Conservation (phyloP, 2,888 invertebrate genomes). For the Calliphora vomitoria region DNA sequence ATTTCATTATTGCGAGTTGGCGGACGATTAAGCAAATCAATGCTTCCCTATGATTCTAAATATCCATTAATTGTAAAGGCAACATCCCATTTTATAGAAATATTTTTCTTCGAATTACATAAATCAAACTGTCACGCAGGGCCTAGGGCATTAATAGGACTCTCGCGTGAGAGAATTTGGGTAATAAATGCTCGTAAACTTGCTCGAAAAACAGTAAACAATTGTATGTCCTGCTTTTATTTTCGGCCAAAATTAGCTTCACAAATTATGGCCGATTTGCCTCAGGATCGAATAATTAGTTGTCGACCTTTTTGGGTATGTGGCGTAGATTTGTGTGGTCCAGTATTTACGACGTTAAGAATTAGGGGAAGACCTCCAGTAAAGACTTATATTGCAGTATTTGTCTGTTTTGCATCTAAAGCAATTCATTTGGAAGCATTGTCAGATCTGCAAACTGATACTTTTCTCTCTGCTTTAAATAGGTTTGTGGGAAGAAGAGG, state of each 20-base stretch:
- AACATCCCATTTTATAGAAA: background rate
- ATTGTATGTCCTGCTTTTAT: constrained; percentile 22
- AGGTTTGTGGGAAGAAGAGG: constrained; percentile 58
- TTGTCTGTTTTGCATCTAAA: background rate
- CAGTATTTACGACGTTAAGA: constrained; percentile 9
- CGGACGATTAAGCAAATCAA: constrained; percentile 12
- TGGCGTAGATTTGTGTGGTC: constrained; percentile 56
- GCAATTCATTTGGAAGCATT: background rate
- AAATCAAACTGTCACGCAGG: background rate
- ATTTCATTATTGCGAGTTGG: constrained; percentile 13
- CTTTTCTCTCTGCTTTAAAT: constrained; percentile 54
- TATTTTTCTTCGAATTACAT: background rate
- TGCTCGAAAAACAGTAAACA: constrained; percentile 5
- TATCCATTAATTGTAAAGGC: constrained; percentile 12
- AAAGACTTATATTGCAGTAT: constrained; percentile 65
- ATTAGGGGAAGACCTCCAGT: constrained; percentile 50
- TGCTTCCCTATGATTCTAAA: constrained; percentile 25
- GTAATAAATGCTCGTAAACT: constrained; percentile 12
- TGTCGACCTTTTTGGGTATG: constrained; percentile 35
- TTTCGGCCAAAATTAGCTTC: constrained; percentile 22
- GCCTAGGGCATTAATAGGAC: background rate
- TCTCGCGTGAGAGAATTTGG: background rate
- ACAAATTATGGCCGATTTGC: constrained; percentile 52
- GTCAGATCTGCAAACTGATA: constrained; percentile 55
- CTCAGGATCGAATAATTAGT: constrained; percentile 30